Base-by-base conservation (phyloP, 2,888 invertebrate genomes). In the Pseudanteris insignis region DNA sequence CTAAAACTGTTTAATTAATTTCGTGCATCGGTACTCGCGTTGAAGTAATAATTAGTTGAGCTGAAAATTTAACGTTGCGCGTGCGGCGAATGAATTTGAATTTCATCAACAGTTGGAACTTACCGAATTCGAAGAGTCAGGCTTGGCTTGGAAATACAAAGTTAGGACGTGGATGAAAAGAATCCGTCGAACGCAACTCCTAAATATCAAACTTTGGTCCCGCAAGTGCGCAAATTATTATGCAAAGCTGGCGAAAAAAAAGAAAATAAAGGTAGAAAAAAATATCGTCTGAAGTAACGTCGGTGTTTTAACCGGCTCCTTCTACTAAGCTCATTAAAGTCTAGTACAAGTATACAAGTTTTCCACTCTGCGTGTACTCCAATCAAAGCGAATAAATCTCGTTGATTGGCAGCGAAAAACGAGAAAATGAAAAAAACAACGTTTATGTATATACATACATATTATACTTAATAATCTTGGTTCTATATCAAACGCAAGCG, bases 271-370 rank as follows among this genome's bases (percentile, higher is more conserved):
- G n/a, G n/a, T n/a, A n/a, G n/a, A n/a, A n/a, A n/a, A n/a, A n/a
- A n/a, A n/a, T n/a, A n/a, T 44, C 21, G 40, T 28, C 40, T 14
- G 34, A 46, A 59, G 33, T 40, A 60, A 47, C 53, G 43, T 60
- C 53, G 38, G 54, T 54, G 25, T 54, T 60, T 60, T 54, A 53
- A 53, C 32, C 47, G 26, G 13, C 48, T 48, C 53, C 36, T 60
- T 53, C 43, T 43, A 53, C 47, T 47, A 53, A 60, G 53, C 60
- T 53, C 60, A 60, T 60, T 60, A 60, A 60, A 60, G 26, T 60
- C 53, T 43, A 36, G 47, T 60, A 43, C 53, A 60, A 60, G 53
- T 48, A 33, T 60, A 48, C 28, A 60, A 60, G 55, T 55, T 55
- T 62, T 55, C 51, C 36, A 50, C 41, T 51, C 41, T n/a, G 33